phyloP scores from a whole-genome alignment of 2,888 invertebrate genomes.

The Lithosia quadra region DNA sequence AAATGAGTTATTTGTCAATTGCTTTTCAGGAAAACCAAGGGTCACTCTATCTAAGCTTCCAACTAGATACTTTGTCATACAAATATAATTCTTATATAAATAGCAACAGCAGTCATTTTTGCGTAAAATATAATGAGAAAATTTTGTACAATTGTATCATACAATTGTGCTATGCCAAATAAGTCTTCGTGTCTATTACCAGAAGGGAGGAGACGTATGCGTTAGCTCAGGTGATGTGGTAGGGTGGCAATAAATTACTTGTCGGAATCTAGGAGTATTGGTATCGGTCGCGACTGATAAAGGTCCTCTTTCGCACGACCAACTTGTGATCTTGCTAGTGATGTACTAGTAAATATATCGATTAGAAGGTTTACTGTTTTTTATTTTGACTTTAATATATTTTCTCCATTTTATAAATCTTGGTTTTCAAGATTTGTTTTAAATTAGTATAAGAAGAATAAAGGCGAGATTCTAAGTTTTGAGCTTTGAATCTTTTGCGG shows the following conservation, averaged over 20 bases:
- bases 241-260: slow-evolving; percentile 81
- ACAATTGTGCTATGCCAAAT: slow-evolving; percentile 22
- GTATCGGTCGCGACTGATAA: slow-evolving; percentile 82
- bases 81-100: background rate
- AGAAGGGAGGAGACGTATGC: slow-evolving; percentile 27
- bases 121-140: slow-evolving; percentile 25
- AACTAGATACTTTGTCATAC: background rate
- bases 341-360: slow-evolving; percentile 37
- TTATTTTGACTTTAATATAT: background rate
- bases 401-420: too few species aligned
- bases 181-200: slow-evolving; percentile 8
- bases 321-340: slow-evolving; percentile 71
- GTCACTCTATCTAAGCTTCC: slow-evolving; percentile 37
- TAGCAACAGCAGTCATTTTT: slow-evolving; percentile 32
- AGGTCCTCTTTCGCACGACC: slow-evolving; percentile 78
- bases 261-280: slow-evolving; percentile 76
- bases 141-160: slow-evolving; percentile 17
- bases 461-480: too few species aligned
- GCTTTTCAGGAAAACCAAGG: slow-evolving; percentile 50
- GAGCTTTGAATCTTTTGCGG: too few species aligned
- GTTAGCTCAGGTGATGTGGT: slow-evolving; percentile 38
- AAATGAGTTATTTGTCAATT: slow-evolving; percentile 62
- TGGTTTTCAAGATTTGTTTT: too few species aligned
- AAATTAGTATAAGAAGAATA: too few species aligned
- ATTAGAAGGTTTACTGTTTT: slow-evolving; percentile 7